These are phyloP conservation scores for Laupala kohalensis DNA, from an alignment of 1,140 invertebrate species.

Conservation along the genomic window DNA sequence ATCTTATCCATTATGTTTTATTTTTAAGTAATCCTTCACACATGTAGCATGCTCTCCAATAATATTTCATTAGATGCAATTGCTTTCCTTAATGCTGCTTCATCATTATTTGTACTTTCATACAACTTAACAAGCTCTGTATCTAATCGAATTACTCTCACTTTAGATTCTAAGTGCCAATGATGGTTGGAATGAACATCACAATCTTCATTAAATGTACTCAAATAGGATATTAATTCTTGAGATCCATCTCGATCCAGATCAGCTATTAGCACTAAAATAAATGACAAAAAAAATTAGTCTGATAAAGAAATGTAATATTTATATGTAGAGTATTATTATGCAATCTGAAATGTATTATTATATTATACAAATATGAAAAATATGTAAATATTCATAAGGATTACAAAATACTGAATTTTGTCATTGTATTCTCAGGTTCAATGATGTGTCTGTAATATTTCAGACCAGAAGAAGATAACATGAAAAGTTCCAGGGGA, in stretches of 20 bases:
- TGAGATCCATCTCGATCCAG: conserved; percentile 54
- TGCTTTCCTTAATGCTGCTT: too few relatives aligned
- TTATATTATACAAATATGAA: too few relatives aligned
- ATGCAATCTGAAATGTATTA: neutral
- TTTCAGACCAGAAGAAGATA: too few relatives aligned
- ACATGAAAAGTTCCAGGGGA: too few relatives aligned
- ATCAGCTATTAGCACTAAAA: conserved; percentile 52
- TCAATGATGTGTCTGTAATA: too few relatives aligned
- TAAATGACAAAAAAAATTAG: conserved; percentile 1
- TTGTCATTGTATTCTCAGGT: too few relatives aligned
- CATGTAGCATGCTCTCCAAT: too few relatives aligned
- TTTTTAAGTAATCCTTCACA: too few relatives aligned
- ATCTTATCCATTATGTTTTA: too few relatives aligned
- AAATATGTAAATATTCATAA: too few relatives aligned
- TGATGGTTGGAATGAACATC: conserved; percentile 28
- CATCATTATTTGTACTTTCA: conserved; percentile 18
- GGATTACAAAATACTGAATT: too few relatives aligned
- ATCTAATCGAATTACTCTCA: conserved; percentile 49
- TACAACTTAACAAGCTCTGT: conserved; percentile 52
- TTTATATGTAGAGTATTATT: neutral
- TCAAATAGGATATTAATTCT: conserved; percentile 59
- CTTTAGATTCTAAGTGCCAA: conserved; percentile 44
- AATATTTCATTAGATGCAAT: too few relatives aligned
- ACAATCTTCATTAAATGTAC: conserved; percentile 40
- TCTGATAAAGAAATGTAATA: neutral